phyloP scores from a whole-genome alignment of 2,888 invertebrate genomes.

The Melanostoma scalare region DNA sequence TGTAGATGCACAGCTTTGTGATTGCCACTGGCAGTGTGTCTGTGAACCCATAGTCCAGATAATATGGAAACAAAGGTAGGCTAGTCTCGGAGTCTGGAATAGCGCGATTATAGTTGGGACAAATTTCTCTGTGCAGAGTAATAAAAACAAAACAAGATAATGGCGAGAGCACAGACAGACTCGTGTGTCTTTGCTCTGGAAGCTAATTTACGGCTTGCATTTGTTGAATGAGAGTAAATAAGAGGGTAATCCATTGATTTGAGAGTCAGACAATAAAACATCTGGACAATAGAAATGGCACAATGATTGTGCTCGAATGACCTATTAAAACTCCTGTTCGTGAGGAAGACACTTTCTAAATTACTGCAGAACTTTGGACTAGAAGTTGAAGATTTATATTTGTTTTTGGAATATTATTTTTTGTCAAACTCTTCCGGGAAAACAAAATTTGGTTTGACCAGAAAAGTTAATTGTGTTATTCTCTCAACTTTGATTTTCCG shows the following conservation, averaged over 20 bases:
- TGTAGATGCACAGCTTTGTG: conserved; percentile 3
- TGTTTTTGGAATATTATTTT: too few species aligned
- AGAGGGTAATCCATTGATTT: conserved; percentile 18
- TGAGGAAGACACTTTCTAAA: conserved; percentile 21
- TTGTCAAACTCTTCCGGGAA: too few species aligned
- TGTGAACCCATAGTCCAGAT: conserved; percentile 25
- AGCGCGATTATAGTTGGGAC: conserved; percentile 17
- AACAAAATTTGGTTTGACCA: too few species aligned
- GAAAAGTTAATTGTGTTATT: too few species aligned
- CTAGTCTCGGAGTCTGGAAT: conserved; percentile 21
- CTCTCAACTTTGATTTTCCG: too few species aligned
- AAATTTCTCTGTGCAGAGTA: conserved; percentile 47
- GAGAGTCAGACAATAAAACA: conserved; percentile 39
- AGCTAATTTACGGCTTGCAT: conserved; percentile 46
- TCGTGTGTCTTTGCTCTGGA: conserved; percentile 25
- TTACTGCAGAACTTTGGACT: not conserved
- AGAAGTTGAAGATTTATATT: too few species aligned
- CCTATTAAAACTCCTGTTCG: conserved; percentile 13
- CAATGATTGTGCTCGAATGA: conserved; percentile 47
- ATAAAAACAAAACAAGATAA: conserved; percentile 13
- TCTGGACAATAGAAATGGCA: conserved; percentile 42
- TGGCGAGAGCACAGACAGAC: conserved; percentile 23
- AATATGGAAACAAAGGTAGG: conserved; percentile 30
- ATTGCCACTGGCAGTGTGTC: conserved; percentile 21
- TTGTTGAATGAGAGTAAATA: conserved; percentile 20